Evolutionary conservation across 2,797 vertebrate genomes (phyloP).

Genomic region (Cryptoblepharus egeriae): DNA sequence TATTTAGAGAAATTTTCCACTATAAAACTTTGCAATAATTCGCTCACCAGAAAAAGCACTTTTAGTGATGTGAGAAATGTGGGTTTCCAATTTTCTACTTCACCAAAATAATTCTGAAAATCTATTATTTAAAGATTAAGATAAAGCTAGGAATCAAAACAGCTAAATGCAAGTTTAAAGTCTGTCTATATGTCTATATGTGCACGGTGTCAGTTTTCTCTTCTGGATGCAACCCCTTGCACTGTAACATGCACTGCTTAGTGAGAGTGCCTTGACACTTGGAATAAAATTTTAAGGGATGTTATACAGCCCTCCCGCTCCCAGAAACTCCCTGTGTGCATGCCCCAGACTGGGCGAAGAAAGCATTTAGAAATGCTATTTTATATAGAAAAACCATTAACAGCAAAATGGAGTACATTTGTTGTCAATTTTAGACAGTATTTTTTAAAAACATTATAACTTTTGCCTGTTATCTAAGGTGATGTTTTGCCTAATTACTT

Average conservation of each 20-base stretch:
- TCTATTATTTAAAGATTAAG: neutral
- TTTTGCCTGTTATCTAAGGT: neutral
- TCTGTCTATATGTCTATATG: neutral
- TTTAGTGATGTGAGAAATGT: slow-evolving; percentile 67
- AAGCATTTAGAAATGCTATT: too few relatives aligned
- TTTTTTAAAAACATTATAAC: neutral
- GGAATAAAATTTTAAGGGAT: neutral
- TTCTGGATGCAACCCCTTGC: neutral
- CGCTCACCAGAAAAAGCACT: slow-evolving; percentile 73
- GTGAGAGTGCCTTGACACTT: neutral
- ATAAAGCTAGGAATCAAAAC: neutral
- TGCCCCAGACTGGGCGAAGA: too few relatives aligned
- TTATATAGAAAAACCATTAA: neutral
- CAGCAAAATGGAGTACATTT: neutral
- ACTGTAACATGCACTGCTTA: neutral
- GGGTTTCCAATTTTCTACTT: slow-evolving; percentile 35
- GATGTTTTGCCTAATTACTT: neutral
- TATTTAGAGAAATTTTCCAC: slow-evolving; percentile 67
- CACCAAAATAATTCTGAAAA: slow-evolving; percentile 21
- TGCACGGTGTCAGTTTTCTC: neutral
- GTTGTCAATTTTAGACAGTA: neutral
- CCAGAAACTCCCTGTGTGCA: neutral
- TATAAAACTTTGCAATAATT: slow-evolving; percentile 71
- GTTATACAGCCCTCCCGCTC: neutral
- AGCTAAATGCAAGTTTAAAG: neutral